phyloP scores from a whole-genome alignment of 2,888 invertebrate genomes.

The Horisme vitalbata region DNA sequence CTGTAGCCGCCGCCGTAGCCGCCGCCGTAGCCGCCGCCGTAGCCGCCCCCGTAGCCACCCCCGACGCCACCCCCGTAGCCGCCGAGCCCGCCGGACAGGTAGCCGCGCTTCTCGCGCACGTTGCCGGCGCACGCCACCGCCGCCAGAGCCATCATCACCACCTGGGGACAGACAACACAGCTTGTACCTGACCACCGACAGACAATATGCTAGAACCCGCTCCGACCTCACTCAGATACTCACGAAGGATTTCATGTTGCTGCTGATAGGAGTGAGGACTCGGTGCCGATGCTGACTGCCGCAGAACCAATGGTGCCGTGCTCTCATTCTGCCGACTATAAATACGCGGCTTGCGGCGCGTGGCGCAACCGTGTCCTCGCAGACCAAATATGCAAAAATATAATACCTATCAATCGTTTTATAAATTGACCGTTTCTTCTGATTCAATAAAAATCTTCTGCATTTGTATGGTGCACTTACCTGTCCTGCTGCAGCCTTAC shows the following conservation, averaged over 20 bases:
- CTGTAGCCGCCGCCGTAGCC: slow-evolving; percentile 16
- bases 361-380: slow-evolving; percentile 9
- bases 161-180: slow-evolving; percentile 26
- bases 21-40: slow-evolving; percentile 20
- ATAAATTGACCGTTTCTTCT: no score
- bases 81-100: slow-evolving; percentile 21
- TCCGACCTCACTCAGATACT: no score
- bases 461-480: no score
- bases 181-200: no score
- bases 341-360: neutral
- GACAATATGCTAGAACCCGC: no score
- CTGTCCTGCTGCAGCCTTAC: no score
- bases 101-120: slow-evolving; percentile 37
- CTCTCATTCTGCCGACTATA: slow-evolving; percentile 1
- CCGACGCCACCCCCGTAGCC: slow-evolving; percentile 16
- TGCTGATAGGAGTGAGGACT: neutral
- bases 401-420: no score
- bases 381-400: neutral
- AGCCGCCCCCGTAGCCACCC: slow-evolving; percentile 21
- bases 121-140: slow-evolving; percentile 32
- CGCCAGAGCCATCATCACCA: slow-evolving; percentile 18
- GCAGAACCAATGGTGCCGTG: slow-evolving; percentile 9
- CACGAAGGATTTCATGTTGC: slow-evolving; percentile 22
- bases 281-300: neutral
- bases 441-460: no score